Evolutionary conservation across 2,113 vertebrate genomes (phyloP), one percentile per base, ranked within the genome.

Genomic region (Xiphias gladius): DNA sequence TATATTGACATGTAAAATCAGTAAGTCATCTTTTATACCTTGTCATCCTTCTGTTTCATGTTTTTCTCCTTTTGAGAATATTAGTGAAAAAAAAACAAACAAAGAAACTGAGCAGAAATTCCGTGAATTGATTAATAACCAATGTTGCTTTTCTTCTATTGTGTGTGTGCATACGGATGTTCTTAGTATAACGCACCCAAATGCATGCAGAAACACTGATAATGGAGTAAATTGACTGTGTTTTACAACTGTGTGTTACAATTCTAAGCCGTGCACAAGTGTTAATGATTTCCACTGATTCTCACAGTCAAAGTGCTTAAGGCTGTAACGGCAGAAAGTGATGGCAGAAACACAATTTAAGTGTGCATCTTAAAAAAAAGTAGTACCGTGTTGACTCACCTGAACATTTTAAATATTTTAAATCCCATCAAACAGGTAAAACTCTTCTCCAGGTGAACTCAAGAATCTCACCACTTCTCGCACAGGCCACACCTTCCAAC

Each of bases 401-500:
- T 79, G 13, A 1, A 9, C 82, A 85, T 90, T 73, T 55, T 48
- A 35, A 41, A 50, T 12, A 52, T 32, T 70, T 50, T 8, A 54
- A 72, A 19, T 68, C n/a, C 7, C 13, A 26, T 48, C 10, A 22
- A 39, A 62, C 28, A 59, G 46, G 24, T 28, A 11, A 73, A 83
- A 64, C 54, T 1, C 54, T 77, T 43, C 78, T 72, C 50, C 30
- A 6, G 14, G 1, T 62, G 24, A 65, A 57, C 16, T 24, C 30
- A 7, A 0, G 6, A 4, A 1, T 37, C 16, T 80, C 61, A 26
- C 32, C 32, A 30, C 58, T 48, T 43, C 37, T 17, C 63, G 11
- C 28, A 77, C 14, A 86, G 72, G 55, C 86, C 90, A 86, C 88
- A 35, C 91, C 92, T 66, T 43, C 46, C 14, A 26, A 28, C 86